phyloP scores from a whole-genome alignment of 2,113 vertebrate species.

The Melozone crissalis region DNA sequence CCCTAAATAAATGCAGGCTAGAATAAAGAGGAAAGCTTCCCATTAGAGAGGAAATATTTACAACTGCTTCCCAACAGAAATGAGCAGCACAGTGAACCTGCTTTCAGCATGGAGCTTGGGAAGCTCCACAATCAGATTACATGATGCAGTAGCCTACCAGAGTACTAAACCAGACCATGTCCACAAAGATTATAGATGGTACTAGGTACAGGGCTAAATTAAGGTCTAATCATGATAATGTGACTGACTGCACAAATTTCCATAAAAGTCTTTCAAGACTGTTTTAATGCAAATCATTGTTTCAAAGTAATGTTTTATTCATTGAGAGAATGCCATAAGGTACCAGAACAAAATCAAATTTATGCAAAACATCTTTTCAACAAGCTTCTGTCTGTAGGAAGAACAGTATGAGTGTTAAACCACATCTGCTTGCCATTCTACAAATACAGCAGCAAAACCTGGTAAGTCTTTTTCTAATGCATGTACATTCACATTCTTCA shows the following conservation, averaged over 20 bases:
- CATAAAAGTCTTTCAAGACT: neutral
- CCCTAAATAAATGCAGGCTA: neutral
- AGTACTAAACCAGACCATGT: neutral
- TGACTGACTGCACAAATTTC: neutral
- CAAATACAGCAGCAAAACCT: neutral
- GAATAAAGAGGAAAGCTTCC: neutral
- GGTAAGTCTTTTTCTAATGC: neutral
- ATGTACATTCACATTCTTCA: neutral
- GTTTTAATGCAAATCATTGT: neutral
- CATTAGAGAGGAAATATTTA: neutral
- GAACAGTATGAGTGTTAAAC: neutral
- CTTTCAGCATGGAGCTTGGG: neutral
- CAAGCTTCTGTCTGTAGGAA: neutral
- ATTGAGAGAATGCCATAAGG: neutral
- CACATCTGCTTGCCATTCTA: neutral
- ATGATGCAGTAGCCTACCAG: rapidly evolving
- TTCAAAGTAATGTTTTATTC: neutral
- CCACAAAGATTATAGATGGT: neutral
- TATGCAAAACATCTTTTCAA: slow-evolving; percentile 3
- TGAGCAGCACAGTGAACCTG: neutral
- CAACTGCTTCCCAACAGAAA: neutral
- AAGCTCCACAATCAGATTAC: neutral
- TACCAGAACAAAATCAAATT: neutral
- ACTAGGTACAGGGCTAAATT: neutral
- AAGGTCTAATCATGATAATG: neutral